Percentiles rank a stretch among this genome's conserved stretches.
These are phyloP conservation scores for Patiria pectinifera DNA, from an alignment of 53 echinoderm and acorn worm genomes.

Conservation along the genomic window DNA sequence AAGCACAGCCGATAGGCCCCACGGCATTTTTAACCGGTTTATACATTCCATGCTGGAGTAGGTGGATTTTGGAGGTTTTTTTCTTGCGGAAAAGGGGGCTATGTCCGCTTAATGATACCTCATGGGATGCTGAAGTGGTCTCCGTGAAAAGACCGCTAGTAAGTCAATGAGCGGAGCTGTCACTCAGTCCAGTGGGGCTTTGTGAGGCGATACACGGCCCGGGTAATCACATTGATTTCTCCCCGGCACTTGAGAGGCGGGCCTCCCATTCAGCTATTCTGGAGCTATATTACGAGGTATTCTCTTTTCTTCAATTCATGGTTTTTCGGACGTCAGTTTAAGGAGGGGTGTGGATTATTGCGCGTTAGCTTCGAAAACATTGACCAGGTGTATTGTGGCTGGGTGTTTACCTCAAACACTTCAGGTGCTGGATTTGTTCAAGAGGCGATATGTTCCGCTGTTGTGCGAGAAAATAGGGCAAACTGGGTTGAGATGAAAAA, in stretches of 20 bases:
- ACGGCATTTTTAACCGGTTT: neutral
- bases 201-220: neutral
- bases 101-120: conserved; percentile 30
- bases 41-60: neutral
- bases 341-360: conserved; percentile 30
- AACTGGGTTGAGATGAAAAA: neutral
- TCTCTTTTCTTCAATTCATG: neutral
- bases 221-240: conserved; percentile 47
- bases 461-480: neutral
- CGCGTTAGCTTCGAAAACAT: conserved; percentile 48
- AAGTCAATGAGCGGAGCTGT: conserved; percentile 42
- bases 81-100: neutral
- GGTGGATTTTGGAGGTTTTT: neutral
- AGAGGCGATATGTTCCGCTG: neutral
- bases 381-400: conserved; percentile 34
- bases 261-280: neutral
- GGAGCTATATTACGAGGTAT: neutral
- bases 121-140: conserved; percentile 9
- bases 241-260: neutral
- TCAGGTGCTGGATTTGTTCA: neutral
- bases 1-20: neutral
- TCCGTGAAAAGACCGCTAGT: neutral
- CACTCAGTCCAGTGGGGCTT: conserved; percentile 25
- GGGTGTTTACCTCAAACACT: conserved; percentile 56
- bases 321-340: neutral